phyloP scores from a whole-genome alignment of 2,888 invertebrate species.

The Erebia palarica region DNA sequence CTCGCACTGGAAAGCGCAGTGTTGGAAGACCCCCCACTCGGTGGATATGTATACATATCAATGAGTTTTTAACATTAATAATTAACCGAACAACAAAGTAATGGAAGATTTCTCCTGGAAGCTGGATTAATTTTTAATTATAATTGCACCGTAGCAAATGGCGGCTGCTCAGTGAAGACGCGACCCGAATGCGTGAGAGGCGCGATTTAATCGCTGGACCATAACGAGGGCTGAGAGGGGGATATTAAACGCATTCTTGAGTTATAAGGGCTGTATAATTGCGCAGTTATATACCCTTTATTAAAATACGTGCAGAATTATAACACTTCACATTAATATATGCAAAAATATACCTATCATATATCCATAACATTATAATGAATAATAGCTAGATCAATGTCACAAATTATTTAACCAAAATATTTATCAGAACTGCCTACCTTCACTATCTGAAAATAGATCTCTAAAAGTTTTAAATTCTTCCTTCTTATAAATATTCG shows the following conservation, averaged over 20 bases:
- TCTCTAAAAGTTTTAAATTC: too few relatives aligned
- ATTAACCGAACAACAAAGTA: slow-evolving; percentile 12
- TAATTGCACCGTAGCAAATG: slow-evolving; percentile 69
- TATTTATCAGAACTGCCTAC: too few relatives aligned
- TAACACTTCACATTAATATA: slow-evolving; percentile 10
- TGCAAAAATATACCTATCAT: neutral
- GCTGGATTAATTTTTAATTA: slow-evolving; percentile 73
- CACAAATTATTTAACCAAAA: too few relatives aligned
- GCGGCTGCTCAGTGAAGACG: slow-evolving; percentile 55
- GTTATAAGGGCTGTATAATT: slow-evolving; percentile 73
- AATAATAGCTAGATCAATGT: too few relatives aligned
- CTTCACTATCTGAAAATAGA: too few relatives aligned
- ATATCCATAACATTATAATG: neutral
- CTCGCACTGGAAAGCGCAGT: too few relatives aligned
- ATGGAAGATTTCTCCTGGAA: slow-evolving; percentile 9
- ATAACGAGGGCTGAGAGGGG: slow-evolving; percentile 63
- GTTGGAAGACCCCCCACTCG: too few relatives aligned
- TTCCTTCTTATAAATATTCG: too few relatives aligned
- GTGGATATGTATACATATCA: too few relatives aligned
- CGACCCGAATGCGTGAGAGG: slow-evolving; percentile 69
- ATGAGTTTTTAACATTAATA: neutral
- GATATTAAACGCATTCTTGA: slow-evolving; percentile 72
- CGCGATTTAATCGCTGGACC: slow-evolving; percentile 73
- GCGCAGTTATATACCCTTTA: slow-evolving; percentile 68
- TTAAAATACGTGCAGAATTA: slow-evolving; percentile 60